phyloP scores from a whole-genome alignment of 2,113 vertebrate species.

The Nothocercus nigrocapillus region DNA sequence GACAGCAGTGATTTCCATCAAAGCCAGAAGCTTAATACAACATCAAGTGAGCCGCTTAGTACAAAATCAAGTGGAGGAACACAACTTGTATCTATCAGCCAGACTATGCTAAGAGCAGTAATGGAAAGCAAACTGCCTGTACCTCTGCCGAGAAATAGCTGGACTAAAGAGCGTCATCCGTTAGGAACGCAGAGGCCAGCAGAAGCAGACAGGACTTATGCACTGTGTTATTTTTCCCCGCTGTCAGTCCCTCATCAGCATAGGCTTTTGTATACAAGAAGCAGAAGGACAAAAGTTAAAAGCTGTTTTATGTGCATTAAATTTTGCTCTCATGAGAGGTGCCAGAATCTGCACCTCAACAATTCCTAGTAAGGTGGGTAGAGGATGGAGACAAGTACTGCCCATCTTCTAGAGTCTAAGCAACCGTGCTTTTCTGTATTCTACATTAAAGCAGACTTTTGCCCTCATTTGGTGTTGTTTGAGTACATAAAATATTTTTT shows the following conservation, averaged over 20 bases:
- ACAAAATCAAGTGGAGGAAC: not conserved
- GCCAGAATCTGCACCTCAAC: not conserved
- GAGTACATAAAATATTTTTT: not conserved
- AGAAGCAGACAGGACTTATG: not conserved
- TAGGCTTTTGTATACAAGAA: not conserved
- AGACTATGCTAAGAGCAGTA: not conserved
- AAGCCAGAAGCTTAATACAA: rapidly evolving
- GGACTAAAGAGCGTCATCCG: not conserved
- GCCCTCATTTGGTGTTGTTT: not conserved
- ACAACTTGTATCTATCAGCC: not conserved
- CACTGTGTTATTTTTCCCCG: rapidly evolving
- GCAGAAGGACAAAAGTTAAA: not conserved
- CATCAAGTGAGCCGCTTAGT: no score
- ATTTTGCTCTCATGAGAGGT: not conserved
- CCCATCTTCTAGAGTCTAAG: not conserved
- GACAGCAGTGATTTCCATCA: rapidly evolving
- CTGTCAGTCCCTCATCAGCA: not conserved
- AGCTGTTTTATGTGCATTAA: not conserved
- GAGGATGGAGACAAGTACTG: not conserved
- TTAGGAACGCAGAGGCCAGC: no score
- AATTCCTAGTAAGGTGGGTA: not conserved
- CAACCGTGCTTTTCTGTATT: not conserved
- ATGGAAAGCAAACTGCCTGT: not conserved
- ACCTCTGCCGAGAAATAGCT: not conserved
- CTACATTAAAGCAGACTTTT: not conserved